Evolutionary conservation across 1,140 invertebrate species (phyloP).

Genomic region (Amyelois transitella): DNA sequence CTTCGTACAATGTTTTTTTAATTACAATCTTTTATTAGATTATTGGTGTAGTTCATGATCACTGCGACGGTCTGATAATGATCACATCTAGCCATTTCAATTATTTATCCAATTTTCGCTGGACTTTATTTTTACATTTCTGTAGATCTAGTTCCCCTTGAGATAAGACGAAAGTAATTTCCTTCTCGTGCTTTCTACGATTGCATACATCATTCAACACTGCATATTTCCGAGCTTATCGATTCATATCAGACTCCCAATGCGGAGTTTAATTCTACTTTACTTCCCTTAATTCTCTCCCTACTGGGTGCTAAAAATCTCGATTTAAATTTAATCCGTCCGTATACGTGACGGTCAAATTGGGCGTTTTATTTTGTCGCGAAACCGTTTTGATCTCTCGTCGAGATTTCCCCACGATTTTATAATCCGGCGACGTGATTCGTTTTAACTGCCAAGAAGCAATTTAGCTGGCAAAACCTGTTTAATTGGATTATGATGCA

Average conservation of each 20-base stretch:
- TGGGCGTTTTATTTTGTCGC: slow-evolving; percentile 32
- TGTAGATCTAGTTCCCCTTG: background rate
- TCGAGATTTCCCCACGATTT: slow-evolving; percentile 42
- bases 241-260: background rate
- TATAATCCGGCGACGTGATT: slow-evolving; percentile 48
- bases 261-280: background rate
- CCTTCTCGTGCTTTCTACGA: background rate
- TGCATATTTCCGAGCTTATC: background rate
- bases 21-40: too few species aligned
- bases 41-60: too few species aligned
- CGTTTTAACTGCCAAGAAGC: slow-evolving; percentile 49
- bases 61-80: too few species aligned
- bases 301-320: slow-evolving; percentile 6
- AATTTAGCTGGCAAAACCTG: slow-evolving; percentile 43
- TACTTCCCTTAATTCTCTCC: background rate
- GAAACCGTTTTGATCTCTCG: slow-evolving; percentile 35
- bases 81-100: background rate
- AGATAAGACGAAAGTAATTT: background rate
- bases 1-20: too few species aligned
- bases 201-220: background rate
- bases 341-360: slow-evolving; percentile 16
- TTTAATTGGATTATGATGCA: slow-evolving; percentile 35
- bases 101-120: background rate
- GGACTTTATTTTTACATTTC: background rate
- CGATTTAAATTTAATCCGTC: slow-evolving; percentile 13